Evolutionary conservation across 2,113 vertebrate species (phyloP), one percentile per base, ranked within the genome.

Genomic region (Phrynosoma blainvillii): DNA sequence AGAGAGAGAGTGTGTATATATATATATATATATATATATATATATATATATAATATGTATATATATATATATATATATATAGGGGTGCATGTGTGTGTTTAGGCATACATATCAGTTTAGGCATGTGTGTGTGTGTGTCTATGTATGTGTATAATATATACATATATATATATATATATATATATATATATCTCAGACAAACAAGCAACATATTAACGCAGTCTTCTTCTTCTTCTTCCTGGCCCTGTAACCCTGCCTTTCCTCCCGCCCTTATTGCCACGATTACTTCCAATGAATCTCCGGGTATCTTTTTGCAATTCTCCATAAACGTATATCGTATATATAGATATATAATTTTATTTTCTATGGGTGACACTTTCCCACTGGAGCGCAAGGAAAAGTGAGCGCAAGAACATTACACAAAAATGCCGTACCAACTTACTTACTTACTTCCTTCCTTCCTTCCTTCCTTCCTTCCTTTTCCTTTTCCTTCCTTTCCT

Each of bases 351-450:
- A 92, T 92, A 78, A 3, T 95, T 97, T 97, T 97, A 98, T 98
- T 98, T 98, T 98, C 95, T 96, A 97, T 96, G 95, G 92, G 95
- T 94, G 94, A 93, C 95, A 96, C 96, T 96, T 97, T 95, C 96
- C 96, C 96, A 96, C 92, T 91, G 95, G 96, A 97, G 96, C 97
- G 96, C 96, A 97, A 97, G 97, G 97, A 97, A 98, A 97, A 96
- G 95, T 97, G 97, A 95, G 97, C 96, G 98, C 97, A 98, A 97
- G 97, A 98, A 97, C 97, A 96, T 98, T 97, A 97, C 97, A 97
- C 96, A 97, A 97, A 96, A 97, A 96, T 96, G 97, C 97, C 93
- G 96, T 96, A 96, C 96, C 96, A 96, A 96, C 89, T 96, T 95
- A n/a, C 96, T 97, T 97, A 3, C 59, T 13, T 62, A 12, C 13